phyloP scores from a whole-genome alignment of 2,113 vertebrate species.

The Paracanthobrama guichenoti region DNA sequence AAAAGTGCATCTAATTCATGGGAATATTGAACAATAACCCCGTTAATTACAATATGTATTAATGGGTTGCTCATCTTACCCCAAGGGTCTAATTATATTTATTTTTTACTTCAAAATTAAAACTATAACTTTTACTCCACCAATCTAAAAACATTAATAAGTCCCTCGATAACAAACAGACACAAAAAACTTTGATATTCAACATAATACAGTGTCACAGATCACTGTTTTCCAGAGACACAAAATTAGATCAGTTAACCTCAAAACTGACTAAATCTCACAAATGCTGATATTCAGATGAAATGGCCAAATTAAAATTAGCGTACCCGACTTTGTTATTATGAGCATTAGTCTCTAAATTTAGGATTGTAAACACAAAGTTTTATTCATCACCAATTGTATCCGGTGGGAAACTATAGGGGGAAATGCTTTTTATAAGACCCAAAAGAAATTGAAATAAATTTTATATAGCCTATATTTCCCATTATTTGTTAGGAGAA shows the following conservation, averaged over 20 bases:
- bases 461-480: too few relatives aligned
- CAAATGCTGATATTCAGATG: neutral
- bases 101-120: neutral
- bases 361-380: too few relatives aligned
- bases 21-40: neutral
- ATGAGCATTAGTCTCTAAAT: too few relatives aligned
- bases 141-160: neutral
- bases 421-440: too few relatives aligned
- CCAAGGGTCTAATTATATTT: neutral
- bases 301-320: neutral
- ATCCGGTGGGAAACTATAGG: too few relatives aligned
- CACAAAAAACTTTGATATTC: neutral
- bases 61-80: neutral
- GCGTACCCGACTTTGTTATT: too few relatives aligned
- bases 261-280: neutral
- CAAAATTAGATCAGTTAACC: neutral
- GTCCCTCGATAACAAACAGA: neutral
- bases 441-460: too few relatives aligned
- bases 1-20: neutral
- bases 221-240: neutral
- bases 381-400: too few relatives aligned
- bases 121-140: neutral
- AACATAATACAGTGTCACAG: neutral
- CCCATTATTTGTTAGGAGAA: too few relatives aligned
- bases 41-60: neutral